phyloP scores from a whole-genome alignment of 2,888 invertebrate species.

The Hirtodrosophila histrioides region DNA sequence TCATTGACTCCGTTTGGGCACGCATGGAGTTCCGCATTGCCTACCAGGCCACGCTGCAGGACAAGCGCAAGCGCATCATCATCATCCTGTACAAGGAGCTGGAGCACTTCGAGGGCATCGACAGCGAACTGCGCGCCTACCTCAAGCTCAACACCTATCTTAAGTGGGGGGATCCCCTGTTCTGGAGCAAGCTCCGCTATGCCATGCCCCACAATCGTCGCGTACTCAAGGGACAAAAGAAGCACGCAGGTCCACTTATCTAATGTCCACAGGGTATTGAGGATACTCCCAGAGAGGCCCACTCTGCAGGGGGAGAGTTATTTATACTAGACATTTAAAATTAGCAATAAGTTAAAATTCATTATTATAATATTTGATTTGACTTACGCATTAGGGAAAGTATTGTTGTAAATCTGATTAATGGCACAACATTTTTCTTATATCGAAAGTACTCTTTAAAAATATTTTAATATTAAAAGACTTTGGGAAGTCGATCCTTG shows the following conservation, averaged over 20 bases:
- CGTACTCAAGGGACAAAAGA: slow-evolving; percentile 75
- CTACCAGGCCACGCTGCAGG: slow-evolving; percentile 88
- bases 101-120: slow-evolving; percentile 86
- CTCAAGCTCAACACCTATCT: slow-evolving; percentile 90
- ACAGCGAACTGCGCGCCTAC: slow-evolving; percentile 88
- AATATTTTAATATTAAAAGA: too few species aligned
- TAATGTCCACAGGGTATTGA: slow-evolving; percentile 16
- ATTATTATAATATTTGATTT: too few species aligned
- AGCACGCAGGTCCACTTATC: slow-evolving; percentile 62
- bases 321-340: too few species aligned
- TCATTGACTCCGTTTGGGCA: slow-evolving; percentile 90
- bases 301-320: too few species aligned
- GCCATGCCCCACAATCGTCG: slow-evolving; percentile 87
- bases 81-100: slow-evolving; percentile 90
- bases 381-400: too few species aligned
- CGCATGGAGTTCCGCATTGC: slow-evolving; percentile 90
- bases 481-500: too few species aligned
- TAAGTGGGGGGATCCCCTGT: slow-evolving; percentile 91
- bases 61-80: slow-evolving; percentile 88
- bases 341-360: too few species aligned
- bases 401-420: too few species aligned
- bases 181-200: slow-evolving; percentile 90
- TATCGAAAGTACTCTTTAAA: too few species aligned
- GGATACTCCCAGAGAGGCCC: too few species aligned
- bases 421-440: too few species aligned